phyloP scores from a whole-genome alignment of 2,797 vertebrate species.

The Perodicticus potto region DNA sequence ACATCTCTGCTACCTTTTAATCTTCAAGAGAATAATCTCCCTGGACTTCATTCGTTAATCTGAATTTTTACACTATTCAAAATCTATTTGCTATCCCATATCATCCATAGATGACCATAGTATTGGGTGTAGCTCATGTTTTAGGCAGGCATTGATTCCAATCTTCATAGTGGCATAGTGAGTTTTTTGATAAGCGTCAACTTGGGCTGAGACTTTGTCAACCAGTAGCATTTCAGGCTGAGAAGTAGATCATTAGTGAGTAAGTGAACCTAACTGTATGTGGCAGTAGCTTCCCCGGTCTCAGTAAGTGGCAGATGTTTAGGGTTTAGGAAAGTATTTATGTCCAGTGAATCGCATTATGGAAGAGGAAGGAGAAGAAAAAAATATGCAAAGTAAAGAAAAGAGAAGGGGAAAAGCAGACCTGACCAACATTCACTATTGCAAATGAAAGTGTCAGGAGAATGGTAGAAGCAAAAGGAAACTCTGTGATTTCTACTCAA shows the following conservation, averaged over 20 bases:
- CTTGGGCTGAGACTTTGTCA: neutral
- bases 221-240: neutral
- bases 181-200: neutral
- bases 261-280: neutral
- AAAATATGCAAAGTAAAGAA: neutral
- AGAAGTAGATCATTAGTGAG: neutral
- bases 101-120: neutral
- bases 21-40: neutral
- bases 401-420: neutral
- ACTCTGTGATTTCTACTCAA: neutral
- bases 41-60: neutral
- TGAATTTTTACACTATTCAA: neutral
- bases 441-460: neutral
- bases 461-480: neutral
- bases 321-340: neutral
- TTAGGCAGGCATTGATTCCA: neutral
- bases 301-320: neutral
- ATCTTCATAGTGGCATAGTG: neutral
- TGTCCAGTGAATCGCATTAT: neutral
- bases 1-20: neutral
- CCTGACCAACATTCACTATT: neutral
- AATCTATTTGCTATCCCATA: neutral
- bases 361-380: neutral
- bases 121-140: neutral
- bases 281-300: neutral